Evolutionary conservation across 2,888 invertebrate species (phyloP).

Genomic region (Thecophora atra): DNA sequence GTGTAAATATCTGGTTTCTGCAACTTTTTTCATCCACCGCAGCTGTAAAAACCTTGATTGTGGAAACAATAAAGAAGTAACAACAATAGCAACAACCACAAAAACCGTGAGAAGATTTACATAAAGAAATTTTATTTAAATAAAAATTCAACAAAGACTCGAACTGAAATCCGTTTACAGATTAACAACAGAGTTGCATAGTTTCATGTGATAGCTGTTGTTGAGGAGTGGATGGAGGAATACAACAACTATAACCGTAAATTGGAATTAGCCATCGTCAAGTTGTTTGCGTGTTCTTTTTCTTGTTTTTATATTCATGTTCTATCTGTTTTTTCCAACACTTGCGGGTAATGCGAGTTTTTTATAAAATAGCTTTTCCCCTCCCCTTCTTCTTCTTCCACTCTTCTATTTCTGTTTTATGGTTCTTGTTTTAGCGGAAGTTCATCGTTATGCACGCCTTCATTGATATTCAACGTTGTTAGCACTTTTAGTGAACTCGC

Average conservation of each 20-base stretch:
- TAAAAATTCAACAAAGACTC: too few species aligned
- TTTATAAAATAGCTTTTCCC: background rate
- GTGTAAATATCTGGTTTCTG: too few species aligned
- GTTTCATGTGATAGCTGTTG: background rate
- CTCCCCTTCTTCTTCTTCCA: background rate
- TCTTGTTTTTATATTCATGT: background rate
- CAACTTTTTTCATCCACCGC: too few species aligned
- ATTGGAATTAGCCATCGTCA: slow-evolving; percentile 30
- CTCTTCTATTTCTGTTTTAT: background rate
- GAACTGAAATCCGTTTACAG: background rate
- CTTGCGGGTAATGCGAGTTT: background rate
- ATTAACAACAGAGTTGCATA: background rate
- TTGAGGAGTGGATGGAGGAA: too few species aligned
- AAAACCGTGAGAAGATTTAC: background rate
- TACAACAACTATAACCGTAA: slow-evolving; percentile 16
- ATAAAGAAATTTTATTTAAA: too few species aligned
- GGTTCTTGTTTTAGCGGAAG: slow-evolving; percentile 20
- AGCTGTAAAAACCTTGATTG: too few species aligned
- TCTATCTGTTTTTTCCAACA: background rate
- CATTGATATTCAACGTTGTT: slow-evolving; percentile 31
- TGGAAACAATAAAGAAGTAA: background rate
- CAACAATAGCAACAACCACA: background rate
- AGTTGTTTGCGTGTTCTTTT: slow-evolving; percentile 15
- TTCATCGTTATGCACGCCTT: slow-evolving; percentile 22
- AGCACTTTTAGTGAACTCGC: slow-evolving; percentile 1